Evolutionary conservation across 2,113 vertebrate genomes (phyloP), one percentile per base, ranked within the genome.

Genomic region (Erinaceus europaeus): DNA sequence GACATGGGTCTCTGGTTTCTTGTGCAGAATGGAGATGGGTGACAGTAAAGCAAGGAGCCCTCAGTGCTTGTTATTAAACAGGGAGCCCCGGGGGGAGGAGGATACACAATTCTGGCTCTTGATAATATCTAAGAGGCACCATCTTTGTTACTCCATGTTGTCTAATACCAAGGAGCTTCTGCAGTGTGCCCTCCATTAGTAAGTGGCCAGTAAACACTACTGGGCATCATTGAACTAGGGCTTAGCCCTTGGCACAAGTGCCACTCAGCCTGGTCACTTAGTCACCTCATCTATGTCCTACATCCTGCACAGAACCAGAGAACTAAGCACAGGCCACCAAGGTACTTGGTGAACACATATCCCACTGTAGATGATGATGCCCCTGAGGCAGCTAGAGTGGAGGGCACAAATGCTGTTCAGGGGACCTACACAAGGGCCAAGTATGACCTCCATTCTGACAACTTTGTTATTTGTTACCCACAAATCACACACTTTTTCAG

Each of bases 81-180:
- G 53, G 32, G 48, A 75, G 61, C 27, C 0, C 5, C 1, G 25
- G 52, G n/a, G n/a, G 52, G 52, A 20, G 14, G 13, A 42, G 15
- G 52, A 2, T 18, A 8, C 27, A 9, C 0, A 6, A 23, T 65
- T 80, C 91, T 59, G 32, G 84, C 84, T 62, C 65, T 93, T 91
- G 77, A 87, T 85, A 67, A 80, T 59, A 90, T 83, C 67, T 90
- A 82, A 86, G 86, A 93, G 75, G 57, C 52, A 44, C 72, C 85
- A 40, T 48, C 86, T 88, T 76, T 0, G 4, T 46, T 0, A 1
- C 5, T 55, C 86, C 65, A 65, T 42, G 6, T n/a, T 89, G 46
- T 90, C 83, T 82, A 73, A 81, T 27, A 15, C 90, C 94, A 42
- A 91, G 78, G 50, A 76, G 17, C 91, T 76, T n/a, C 62, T 0